These are phyloP conservation scores for Ianthella basta DNA, from an alignment of 37 sponge, comb jelly and placozoan genomes.

Conservation along the genomic window DNA sequence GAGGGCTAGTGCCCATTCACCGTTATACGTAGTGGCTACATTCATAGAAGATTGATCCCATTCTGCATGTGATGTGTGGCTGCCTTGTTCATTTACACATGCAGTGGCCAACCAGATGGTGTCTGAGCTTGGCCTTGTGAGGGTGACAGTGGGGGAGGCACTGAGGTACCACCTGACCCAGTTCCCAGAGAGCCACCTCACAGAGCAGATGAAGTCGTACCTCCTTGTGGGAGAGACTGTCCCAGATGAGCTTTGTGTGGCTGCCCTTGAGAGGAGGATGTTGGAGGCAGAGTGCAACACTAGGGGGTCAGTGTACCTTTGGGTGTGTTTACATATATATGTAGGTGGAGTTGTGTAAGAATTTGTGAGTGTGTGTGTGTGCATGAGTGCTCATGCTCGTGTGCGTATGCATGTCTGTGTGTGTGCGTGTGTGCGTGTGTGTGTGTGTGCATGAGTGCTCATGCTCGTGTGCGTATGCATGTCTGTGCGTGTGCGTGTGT, in stretches of 20 bases:
- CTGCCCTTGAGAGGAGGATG: conserved; percentile 81
- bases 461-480: neutral
- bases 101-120: conserved; percentile 80
- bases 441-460: too few relatives aligned
- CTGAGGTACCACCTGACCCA: conserved; percentile 68
- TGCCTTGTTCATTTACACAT: neutral
- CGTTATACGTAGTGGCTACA: too few relatives aligned
- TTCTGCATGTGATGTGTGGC: too few relatives aligned
- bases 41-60: too few relatives aligned
- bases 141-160: conserved; percentile 87
- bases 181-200: conserved; percentile 75
- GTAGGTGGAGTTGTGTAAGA: neutral
- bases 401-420: too few relatives aligned
- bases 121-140: conserved; percentile 77
- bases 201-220: conserved; percentile 67
- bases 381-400: neutral
- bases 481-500: neutral
- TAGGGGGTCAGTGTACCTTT: conserved; percentile 90
- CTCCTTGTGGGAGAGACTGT: conserved; percentile 77
- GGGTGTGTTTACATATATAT: neutral
- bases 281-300: conserved; percentile 83
- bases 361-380: neutral
- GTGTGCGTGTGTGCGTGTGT: too few relatives aligned
- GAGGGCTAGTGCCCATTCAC: too few relatives aligned
- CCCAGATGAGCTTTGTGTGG: conserved; percentile 88